phyloP scores from a whole-genome alignment of 2,888 invertebrate species.

The Lasiommata megera region DNA sequence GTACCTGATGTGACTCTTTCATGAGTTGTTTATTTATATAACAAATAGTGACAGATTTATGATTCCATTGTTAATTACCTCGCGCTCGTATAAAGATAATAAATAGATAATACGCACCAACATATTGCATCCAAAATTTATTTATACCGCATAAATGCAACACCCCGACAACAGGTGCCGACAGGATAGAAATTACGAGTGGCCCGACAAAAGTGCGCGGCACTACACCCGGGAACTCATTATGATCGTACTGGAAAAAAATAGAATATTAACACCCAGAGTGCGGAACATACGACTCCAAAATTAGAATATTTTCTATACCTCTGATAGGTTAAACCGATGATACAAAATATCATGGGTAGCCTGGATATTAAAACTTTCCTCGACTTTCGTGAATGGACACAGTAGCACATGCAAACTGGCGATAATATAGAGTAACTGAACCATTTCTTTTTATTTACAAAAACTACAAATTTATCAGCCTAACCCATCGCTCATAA shows the following conservation, averaged over 20 bases:
- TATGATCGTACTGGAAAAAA: constrained; percentile 94
- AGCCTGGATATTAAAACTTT: constrained; percentile 99
- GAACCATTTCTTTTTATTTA: constrained; percentile 82
- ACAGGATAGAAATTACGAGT: constrained; percentile 87
- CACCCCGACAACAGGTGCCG: constrained; percentile 87
- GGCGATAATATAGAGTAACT: constrained; percentile 87
- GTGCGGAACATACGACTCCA: constrained; percentile 56
- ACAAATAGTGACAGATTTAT: constrained; percentile 1
- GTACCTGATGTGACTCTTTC: too few relatives aligned
- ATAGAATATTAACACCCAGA: constrained; percentile 33
- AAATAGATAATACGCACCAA: constrained; percentile 82
- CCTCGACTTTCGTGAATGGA: constrained; percentile 99
- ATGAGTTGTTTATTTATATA: background rate
- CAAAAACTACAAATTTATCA: constrained; percentile 35
- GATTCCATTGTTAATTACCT: background rate
- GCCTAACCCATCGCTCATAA: constrained; percentile 27
- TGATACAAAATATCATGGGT: constrained; percentile 97
- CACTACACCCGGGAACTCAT: constrained; percentile 98
- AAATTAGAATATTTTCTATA: constrained; percentile 78
- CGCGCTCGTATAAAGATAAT: background rate
- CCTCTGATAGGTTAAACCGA: constrained; percentile 90
- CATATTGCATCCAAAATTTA: constrained; percentile 94
- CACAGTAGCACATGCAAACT: constrained; percentile 91
- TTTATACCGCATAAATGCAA: constrained; percentile 85
- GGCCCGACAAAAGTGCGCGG: constrained; percentile 98